Percentiles rank a stretch among this genome's conserved stretches.
These are phyloP conservation scores for Epizoanthus illoricatus DNA, from an alignment of 92 coral and sea anemone genomes.

Conservation along the genomic window DNA sequence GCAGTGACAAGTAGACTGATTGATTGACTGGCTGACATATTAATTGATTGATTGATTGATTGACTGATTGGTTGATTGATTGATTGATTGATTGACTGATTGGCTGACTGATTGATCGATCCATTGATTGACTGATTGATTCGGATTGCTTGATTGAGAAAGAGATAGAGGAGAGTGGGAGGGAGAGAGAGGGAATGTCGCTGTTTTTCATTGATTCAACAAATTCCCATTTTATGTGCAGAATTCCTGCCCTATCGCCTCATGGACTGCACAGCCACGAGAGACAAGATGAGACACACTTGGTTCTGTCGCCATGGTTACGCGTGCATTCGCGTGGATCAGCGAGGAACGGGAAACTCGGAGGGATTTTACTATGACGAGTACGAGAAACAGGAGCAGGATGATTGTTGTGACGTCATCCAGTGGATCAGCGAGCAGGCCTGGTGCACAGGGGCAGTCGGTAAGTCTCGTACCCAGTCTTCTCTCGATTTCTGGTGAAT, in stretches of 20 bases:
- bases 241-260: slow-evolving; percentile 83
- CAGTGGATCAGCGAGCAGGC: slow-evolving; percentile 73
- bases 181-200: neutral
- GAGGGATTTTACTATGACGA: slow-evolving; percentile 76
- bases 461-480: slow-evolving; percentile 27
- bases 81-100: too few relatives aligned
- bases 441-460: slow-evolving; percentile 79
- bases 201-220: neutral
- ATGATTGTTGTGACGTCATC: slow-evolving; percentile 84
- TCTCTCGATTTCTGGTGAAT: neutral
- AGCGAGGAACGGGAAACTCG: slow-evolving; percentile 86
- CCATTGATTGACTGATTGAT: too few relatives aligned
- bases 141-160: too few relatives aligned
- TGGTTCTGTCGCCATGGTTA: slow-evolving; percentile 75
- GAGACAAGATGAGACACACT: slow-evolving; percentile 59
- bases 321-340: slow-evolving; percentile 81
- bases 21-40: too few relatives aligned
- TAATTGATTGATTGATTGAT: too few relatives aligned
- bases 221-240: slow-evolving; percentile 8
- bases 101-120: too few relatives aligned
- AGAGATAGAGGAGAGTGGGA: too few relatives aligned
- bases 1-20: too few relatives aligned
- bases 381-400: slow-evolving; percentile 72
- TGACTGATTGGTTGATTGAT: too few relatives aligned
- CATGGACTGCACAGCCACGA: slow-evolving; percentile 59